Evolutionary conservation across 2,888 invertebrate genomes (phyloP).

Genomic region (Aspidapion aeneum): DNA sequence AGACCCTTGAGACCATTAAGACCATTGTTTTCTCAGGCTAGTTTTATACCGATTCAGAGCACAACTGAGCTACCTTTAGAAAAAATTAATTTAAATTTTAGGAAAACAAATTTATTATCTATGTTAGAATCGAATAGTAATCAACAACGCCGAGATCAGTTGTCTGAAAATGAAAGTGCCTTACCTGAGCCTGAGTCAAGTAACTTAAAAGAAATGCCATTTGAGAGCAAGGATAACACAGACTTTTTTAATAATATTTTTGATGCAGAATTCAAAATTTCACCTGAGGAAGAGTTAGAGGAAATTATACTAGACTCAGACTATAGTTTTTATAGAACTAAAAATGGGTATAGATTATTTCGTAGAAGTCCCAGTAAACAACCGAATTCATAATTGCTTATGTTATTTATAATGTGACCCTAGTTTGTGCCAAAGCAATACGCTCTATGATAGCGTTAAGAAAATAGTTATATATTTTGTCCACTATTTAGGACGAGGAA

Average conservation of each 20-base stretch:
- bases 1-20: constrained; percentile 5
- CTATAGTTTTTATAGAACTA: constrained; percentile 26
- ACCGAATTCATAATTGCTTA: too few species aligned
- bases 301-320: constrained; percentile 17
- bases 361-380: constrained; percentile 13
- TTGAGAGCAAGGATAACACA: neutral
- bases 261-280: neutral
- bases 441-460: too few species aligned
- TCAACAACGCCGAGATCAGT: too few species aligned
- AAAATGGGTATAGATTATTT: constrained; percentile 26
- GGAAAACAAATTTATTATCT: neutral
- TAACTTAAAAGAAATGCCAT: neutral
- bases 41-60: neutral
- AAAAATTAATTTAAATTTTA: neutral
- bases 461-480: too few species aligned
- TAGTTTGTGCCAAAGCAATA: too few species aligned
- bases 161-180: neutral
- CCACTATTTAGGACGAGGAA: too few species aligned
- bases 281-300: neutral
- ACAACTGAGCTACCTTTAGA: neutral
- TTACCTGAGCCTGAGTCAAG: neutral
- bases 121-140: too few species aligned
- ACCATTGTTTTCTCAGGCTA: neutral
- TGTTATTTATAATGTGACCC: too few species aligned
- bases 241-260: neutral